Evolutionary conservation across 2,888 invertebrate genomes (phyloP).

Genomic region (Catocala sponsa): DNA sequence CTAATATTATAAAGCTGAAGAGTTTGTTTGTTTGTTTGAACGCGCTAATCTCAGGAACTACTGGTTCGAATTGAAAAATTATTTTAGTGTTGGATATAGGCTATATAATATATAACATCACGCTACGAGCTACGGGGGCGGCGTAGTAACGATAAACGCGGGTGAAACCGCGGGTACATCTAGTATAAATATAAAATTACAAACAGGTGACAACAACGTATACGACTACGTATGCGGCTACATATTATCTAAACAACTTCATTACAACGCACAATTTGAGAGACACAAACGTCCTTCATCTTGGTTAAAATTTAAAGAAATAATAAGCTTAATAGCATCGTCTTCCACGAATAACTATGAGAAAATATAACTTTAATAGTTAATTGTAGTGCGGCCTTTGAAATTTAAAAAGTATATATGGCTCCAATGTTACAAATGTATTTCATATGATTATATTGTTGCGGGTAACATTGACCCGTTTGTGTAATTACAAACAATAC

Average conservation of each 20-base stretch:
- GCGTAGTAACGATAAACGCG: too few species aligned
- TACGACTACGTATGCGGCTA: too few species aligned
- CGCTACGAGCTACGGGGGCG: too few species aligned
- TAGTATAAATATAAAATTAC: too few species aligned
- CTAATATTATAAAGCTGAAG: too few species aligned
- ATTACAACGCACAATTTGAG: background rate
- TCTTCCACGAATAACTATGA: conserved; percentile 33
- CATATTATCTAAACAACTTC: background rate
- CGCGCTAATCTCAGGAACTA: too few species aligned
- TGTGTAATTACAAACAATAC: background rate
- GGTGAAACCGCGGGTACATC: too few species aligned
- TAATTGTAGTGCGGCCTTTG: conserved; percentile 27
- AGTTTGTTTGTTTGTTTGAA: too few species aligned
- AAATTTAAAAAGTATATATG: conserved; percentile 10
- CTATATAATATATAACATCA: too few species aligned
- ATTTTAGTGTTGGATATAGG: too few species aligned
- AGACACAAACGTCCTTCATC: background rate
- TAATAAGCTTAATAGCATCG: conserved; percentile 26
- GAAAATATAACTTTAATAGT: conserved; percentile 30
- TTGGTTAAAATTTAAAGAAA: conserved; percentile 12
- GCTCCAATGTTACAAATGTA: conserved; percentile 15
- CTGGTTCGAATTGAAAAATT: too few species aligned
- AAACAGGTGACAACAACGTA: too few species aligned
- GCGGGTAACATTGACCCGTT: conserved; percentile 5
- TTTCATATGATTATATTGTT: conserved; percentile 3